Percentiles rank a stretch among this genome's conserved stretches.
phyloP scores from a whole-genome alignment of 2,888 invertebrate species.

The Ellobium chinense region DNA sequence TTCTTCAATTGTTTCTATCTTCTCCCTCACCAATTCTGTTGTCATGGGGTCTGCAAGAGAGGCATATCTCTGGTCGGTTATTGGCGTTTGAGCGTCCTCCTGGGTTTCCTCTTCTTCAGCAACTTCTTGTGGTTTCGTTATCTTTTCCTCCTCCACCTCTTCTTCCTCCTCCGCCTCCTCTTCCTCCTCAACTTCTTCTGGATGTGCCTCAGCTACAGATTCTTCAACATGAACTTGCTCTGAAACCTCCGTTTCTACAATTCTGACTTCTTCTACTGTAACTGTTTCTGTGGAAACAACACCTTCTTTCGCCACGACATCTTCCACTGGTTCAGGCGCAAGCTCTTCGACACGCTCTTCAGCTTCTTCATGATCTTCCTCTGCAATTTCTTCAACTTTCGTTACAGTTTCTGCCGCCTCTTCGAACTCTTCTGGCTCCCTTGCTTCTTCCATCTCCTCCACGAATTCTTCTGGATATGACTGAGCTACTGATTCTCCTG shows the following conservation, averaged over 20 bases:
- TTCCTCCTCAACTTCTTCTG: neutral
- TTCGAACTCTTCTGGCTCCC: too few relatives aligned
- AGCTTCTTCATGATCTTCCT: too few relatives aligned
- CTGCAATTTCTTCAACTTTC: too few relatives aligned
- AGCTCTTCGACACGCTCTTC: too few relatives aligned
- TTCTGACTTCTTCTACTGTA: too few relatives aligned
- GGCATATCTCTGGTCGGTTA: conserved; percentile 36
- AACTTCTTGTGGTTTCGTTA: conserved; percentile 6
- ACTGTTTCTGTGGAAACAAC: too few relatives aligned
- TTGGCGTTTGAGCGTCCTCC: conserved; percentile 9
- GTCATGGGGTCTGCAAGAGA: conserved; percentile 34
- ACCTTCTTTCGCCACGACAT: too few relatives aligned
- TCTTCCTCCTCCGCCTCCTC: neutral
- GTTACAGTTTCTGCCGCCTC: too few relatives aligned
- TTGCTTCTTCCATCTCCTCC: conserved; percentile 7
- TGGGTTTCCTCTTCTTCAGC: neutral
- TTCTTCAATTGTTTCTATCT: conserved; percentile 36
- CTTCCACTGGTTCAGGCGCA: too few relatives aligned
- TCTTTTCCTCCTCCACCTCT: neutral
- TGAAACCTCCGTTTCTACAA: too few relatives aligned
- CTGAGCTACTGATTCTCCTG: neutral
- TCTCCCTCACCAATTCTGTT: conserved; percentile 43
- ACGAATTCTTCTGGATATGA: neutral
- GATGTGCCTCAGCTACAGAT: too few relatives aligned
- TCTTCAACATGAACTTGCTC: too few relatives aligned